Conservation (phyloP, 2,797 vertebrate genomes). For the Geotrypetes seraphini region DNA sequence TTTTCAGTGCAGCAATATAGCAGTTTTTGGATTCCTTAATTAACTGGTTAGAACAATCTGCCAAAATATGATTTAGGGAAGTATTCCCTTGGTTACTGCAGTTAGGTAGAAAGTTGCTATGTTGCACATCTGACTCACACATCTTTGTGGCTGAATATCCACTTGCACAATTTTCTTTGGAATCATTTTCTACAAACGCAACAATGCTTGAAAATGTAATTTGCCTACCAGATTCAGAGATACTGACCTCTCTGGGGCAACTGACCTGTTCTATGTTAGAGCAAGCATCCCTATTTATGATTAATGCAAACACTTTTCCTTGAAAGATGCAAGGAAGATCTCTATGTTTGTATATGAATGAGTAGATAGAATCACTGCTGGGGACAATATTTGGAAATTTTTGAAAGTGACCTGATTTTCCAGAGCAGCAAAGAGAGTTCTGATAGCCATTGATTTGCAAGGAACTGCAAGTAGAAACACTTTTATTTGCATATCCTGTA, state of each 20-base stretch:
- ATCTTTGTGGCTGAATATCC: conserved; percentile 5
- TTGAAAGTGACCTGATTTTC: too few relatives aligned
- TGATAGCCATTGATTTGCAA: too few relatives aligned
- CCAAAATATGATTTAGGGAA: conserved; percentile 1
- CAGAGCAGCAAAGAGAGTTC: too few relatives aligned
- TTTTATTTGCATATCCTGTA: neutral
- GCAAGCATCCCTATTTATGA: conserved; percentile 1
- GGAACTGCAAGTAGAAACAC: too few relatives aligned
- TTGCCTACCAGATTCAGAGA: conserved; percentile 7
- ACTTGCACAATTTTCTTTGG: conserved; percentile 17
- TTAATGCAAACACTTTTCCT: conserved; percentile 2
- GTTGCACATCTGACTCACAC: neutral
- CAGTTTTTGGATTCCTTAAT: conserved; percentile 5
- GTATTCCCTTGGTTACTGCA: conserved; percentile 1
- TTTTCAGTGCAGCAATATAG: neutral
- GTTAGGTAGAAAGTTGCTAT: too few relatives aligned
- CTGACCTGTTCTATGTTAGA: conserved; percentile 16
- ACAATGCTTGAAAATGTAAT: conserved; percentile 5
- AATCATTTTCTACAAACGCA: conserved; percentile 14
- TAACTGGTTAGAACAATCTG: neutral
- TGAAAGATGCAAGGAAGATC: neutral
- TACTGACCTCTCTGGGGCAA: neutral
- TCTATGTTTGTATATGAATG: conserved; percentile 7
- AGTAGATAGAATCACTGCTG: neutral
- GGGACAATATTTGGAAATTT: too few relatives aligned